Percentiles rank a stretch among this genome's conserved stretches.
Evolutionary conservation across 2,888 invertebrate genomes (phyloP).

Genomic region (Platerodrilus igneus): DNA sequence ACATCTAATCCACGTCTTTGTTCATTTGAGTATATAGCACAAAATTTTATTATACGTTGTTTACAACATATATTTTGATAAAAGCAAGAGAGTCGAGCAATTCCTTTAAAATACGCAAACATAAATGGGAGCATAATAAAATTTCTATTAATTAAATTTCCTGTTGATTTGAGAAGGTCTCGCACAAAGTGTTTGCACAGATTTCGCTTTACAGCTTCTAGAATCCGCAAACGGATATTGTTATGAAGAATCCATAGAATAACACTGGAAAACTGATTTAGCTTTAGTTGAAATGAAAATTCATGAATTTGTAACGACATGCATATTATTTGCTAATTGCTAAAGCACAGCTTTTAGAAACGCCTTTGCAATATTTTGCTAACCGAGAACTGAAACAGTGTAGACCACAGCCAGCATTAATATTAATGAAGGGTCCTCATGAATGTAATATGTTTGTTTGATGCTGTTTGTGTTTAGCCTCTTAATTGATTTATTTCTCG

Average conservation of each 20-base stretch:
- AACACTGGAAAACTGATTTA: slow-evolving; percentile 13
- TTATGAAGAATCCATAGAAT: slow-evolving; percentile 17
- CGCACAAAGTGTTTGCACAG: slow-evolving; percentile 14
- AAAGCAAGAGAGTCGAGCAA: slow-evolving; percentile 13
- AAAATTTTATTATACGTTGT: too few species aligned
- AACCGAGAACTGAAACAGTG: slow-evolving; percentile 7
- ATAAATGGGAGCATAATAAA: slow-evolving; percentile 14
- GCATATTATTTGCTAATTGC: slow-evolving; percentile 15
- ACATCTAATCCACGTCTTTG: too few species aligned
- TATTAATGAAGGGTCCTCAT: too few species aligned
- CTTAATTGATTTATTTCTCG: too few species aligned
- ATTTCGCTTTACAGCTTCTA: slow-evolving; percentile 13
- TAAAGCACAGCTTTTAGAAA: slow-evolving; percentile 13
- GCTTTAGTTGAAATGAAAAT: slow-evolving; percentile 16
- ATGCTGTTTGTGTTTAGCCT: too few species aligned
- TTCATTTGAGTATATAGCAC: too few species aligned
- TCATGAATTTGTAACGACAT: slow-evolving; percentile 22
- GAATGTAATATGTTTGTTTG: too few species aligned
- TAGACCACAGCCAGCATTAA: slow-evolving; percentile 11
- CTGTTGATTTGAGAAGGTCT: slow-evolving; percentile 13
- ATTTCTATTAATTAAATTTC: slow-evolving; percentile 17
- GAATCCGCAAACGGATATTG: slow-evolving; percentile 17
- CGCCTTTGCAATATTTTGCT: slow-evolving; percentile 13
- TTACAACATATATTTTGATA: too few species aligned
- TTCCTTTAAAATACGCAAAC: slow-evolving; percentile 9